A percentile compares a stretch with the other conserved stretches of the same genome.
Conservation (phyloP, 2,888 invertebrate species). For the Thereva nobilitata region DNA sequence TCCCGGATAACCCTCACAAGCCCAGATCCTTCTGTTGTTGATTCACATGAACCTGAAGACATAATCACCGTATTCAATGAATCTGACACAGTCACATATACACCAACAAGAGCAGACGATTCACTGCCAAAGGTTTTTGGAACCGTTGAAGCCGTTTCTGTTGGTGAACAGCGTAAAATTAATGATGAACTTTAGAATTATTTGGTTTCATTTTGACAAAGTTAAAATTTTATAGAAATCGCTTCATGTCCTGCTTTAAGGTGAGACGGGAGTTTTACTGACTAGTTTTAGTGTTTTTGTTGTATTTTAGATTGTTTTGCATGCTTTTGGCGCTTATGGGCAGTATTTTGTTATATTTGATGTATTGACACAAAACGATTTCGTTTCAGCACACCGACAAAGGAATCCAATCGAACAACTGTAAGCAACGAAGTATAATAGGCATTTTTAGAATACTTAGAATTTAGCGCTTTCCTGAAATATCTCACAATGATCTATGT, state of each 20-base stretch:
- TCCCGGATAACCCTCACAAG: constrained; percentile 62
- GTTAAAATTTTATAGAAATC: neutral
- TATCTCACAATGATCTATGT: no score
- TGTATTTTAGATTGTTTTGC: constrained; percentile 12
- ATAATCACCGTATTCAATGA: constrained; percentile 51
- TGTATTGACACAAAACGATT: neutral
- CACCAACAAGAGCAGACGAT: constrained; percentile 46
- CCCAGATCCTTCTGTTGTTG: constrained; percentile 60
- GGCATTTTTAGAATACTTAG: no score
- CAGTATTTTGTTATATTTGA: neutral
- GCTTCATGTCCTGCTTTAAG: constrained; percentile 10
- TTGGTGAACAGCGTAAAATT: constrained; percentile 42
- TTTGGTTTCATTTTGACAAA: neutral
- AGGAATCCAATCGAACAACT: constrained; percentile 11
- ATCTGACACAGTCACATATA: constrained; percentile 55
- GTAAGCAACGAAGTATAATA: constrained; percentile 18
- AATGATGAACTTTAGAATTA: constrained; percentile 20
- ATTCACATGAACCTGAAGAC: constrained; percentile 43
- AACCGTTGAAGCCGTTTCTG: constrained; percentile 54
- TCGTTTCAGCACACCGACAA: constrained; percentile 17
- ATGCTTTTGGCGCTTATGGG: neutral
- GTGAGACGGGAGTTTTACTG: constrained; percentile 13
- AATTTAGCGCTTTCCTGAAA: no score
- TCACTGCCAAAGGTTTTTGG: constrained; percentile 43
- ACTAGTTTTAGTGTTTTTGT: neutral